phyloP scores from a whole-genome alignment of 2,113 vertebrate species.

The Forbesichthys papilliferus region DNA sequence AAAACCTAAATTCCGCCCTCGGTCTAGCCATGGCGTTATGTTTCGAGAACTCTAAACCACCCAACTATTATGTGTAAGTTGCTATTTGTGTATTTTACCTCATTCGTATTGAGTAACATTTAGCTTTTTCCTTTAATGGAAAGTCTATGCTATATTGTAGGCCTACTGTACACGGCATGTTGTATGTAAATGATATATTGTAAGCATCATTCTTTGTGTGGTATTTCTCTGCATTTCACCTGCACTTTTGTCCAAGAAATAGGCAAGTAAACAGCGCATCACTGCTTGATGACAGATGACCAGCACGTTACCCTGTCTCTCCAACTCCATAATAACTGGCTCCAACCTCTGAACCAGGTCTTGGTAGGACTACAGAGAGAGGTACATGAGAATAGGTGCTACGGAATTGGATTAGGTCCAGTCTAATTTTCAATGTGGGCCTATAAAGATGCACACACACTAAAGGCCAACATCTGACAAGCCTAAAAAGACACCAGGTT shows the following conservation, averaged over 20 bases:
- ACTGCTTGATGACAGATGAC: conserved; percentile 97
- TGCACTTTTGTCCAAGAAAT: conserved; percentile 94
- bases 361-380: conserved; percentile 89
- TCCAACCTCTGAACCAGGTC: conserved; percentile 95
- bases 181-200: background rate
- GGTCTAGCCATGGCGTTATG: background rate
- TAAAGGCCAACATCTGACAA: no score
- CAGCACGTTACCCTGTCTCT: conserved; percentile 91
- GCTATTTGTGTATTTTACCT: background rate
- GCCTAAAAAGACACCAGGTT: no score
- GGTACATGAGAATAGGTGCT: background rate
- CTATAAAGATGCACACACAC: no score
- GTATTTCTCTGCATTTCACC: conserved; percentile 67
- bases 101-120: background rate
- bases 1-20: background rate
- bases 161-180: background rate
- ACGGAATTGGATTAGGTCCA: background rate
- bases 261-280: conserved; percentile 95
- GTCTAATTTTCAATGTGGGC: background rate
- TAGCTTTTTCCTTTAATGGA: background rate
- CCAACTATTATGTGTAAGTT: background rate
- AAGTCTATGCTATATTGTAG: background rate
- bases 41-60: conserved; percentile 2
- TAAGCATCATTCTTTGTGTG: background rate
- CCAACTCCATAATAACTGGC: conserved; percentile 96